Conservation (phyloP, 2,888 invertebrate genomes). For the Acanthosoma haemorrhoidale region DNA sequence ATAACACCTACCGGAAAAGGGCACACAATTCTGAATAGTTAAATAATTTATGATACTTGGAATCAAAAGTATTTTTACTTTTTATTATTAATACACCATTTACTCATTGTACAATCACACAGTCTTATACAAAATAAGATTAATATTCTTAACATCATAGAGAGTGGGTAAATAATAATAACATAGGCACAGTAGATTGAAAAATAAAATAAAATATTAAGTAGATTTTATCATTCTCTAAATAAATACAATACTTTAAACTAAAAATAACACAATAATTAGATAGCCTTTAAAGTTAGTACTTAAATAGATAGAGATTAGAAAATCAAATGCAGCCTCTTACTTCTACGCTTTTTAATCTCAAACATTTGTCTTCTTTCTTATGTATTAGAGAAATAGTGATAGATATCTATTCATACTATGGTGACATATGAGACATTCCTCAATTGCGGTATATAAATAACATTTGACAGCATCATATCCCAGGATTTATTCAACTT, state of each 20-base stretch:
- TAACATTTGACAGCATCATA: too few species aligned
- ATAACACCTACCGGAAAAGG: too few species aligned
- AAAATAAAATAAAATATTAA: neutral
- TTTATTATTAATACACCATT: neutral
- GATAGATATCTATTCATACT: too few species aligned
- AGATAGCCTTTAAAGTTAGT: slow-evolving; percentile 2
- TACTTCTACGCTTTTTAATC: neutral
- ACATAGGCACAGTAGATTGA: neutral
- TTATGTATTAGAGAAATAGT: neutral
- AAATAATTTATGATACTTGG: too few species aligned
- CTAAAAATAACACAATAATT: neutral
- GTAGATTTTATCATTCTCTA: neutral
- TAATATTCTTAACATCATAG: neutral
- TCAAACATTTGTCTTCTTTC: neutral
- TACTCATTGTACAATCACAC: slow-evolving; percentile 36
- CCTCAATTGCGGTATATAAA: too few species aligned
- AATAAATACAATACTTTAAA: neutral
- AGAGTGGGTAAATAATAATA: neutral
- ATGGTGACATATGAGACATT: too few species aligned
- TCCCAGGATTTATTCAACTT: too few species aligned
- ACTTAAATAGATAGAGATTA: neutral
- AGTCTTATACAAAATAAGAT: slow-evolving; percentile 22
- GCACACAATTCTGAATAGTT: too few species aligned
- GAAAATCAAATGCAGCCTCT: neutral
- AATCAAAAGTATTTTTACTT: too few species aligned